Percentiles rank a stretch among this genome's conserved stretches.
These are phyloP conservation scores for Melanerpes aurifrons DNA, from an alignment of 2,113 vertebrate species.

Conservation along the genomic window DNA sequence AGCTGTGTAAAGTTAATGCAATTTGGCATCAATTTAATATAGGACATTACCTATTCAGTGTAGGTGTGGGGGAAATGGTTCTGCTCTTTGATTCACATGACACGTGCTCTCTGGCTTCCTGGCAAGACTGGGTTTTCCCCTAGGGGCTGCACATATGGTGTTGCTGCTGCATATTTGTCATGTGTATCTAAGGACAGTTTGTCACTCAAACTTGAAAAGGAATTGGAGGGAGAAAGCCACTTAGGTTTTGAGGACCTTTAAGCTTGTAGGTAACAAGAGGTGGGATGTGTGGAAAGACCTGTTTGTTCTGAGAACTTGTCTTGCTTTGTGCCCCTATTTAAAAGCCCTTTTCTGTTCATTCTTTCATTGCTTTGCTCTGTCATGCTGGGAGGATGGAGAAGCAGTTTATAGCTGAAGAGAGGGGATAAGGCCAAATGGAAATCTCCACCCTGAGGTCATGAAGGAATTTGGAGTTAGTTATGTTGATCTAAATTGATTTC, in stretches of 20 bases:
- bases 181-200: neutral
- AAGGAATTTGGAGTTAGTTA: neutral
- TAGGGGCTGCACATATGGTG: neutral
- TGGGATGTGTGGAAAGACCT: neutral
- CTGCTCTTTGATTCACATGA: neutral
- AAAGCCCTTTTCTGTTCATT: conserved; percentile 32
- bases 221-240: neutral
- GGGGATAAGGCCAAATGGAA: neutral
- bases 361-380: conserved; percentile 55
- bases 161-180: neutral
- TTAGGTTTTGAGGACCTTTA: neutral
- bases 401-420: neutral
- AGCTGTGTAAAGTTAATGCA: conserved; percentile 24
- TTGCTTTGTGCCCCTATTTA: conserved; percentile 19
- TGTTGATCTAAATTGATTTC: neutral
- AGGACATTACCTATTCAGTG: neutral
- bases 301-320: conserved; percentile 22
- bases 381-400: neutral
- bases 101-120: neutral
- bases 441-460: neutral
- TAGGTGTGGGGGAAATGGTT: neutral
- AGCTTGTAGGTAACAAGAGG: neutral
- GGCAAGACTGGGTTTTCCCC: neutral
- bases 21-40: neutral
- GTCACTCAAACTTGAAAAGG: neutral